phyloP scores from a whole-genome alignment of 1,140 invertebrate genomes.

The Cryptotermes secundus region DNA sequence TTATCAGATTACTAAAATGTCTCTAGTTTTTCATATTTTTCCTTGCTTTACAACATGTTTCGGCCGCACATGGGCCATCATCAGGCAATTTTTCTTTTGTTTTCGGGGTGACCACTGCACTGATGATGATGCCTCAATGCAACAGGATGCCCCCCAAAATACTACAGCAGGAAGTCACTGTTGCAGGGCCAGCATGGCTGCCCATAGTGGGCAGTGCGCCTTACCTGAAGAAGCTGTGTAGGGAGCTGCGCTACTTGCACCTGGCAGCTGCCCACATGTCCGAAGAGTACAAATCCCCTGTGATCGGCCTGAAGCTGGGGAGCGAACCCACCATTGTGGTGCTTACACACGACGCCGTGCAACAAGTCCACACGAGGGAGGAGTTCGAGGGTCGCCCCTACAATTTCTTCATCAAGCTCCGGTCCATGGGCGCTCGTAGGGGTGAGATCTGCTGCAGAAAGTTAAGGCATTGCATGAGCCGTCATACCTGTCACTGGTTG shows the following conservation, averaged over 20 bases:
- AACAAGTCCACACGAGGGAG: conserved; percentile 60
- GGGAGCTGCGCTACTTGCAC: conserved; percentile 60
- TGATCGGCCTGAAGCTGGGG: conserved; percentile 68
- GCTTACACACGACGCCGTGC: conserved; percentile 56
- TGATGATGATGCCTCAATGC: too few relatives aligned
- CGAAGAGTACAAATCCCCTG: conserved; percentile 58
- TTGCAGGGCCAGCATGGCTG: conserved; percentile 64
- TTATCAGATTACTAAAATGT: too few relatives aligned
- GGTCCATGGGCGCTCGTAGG: conserved; percentile 66
- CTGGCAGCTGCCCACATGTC: conserved; percentile 55
- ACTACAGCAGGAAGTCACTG: too few relatives aligned
- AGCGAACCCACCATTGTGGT: conserved; percentile 61
- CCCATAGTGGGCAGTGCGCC: conserved; percentile 65
- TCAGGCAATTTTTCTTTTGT: too few relatives aligned
- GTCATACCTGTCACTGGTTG: too few relatives aligned
- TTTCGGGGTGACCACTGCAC: too few relatives aligned
- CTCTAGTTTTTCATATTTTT: too few relatives aligned
- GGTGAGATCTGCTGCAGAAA: conserved; percentile 44
- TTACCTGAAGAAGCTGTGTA: conserved; percentile 55
- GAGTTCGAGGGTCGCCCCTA: conserved; percentile 72
- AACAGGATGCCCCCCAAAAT: too few relatives aligned
- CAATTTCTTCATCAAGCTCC: conserved; percentile 66
- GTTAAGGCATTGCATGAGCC: too few relatives aligned
- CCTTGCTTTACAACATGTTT: too few relatives aligned
- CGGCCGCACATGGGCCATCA: too few relatives aligned